These are phyloP conservation scores for Thalassophryne amazonica DNA, from an alignment of 2,797 vertebrate genomes.

Conservation along the genomic window DNA sequence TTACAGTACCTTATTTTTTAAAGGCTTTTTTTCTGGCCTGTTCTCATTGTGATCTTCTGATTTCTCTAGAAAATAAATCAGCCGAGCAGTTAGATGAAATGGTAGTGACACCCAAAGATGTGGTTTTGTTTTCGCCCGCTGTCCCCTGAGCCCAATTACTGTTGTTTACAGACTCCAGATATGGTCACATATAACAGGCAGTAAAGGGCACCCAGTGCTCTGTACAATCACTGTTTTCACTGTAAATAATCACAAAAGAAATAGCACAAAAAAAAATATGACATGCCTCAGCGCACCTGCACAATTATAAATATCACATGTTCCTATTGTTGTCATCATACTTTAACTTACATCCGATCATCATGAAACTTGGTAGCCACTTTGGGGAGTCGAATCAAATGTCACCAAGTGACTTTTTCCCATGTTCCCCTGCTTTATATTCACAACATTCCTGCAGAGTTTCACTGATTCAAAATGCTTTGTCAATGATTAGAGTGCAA, in stretches of 20 bases:
- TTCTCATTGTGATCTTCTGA: neutral
- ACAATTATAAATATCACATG: neutral
- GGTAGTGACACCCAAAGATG: slow-evolving; percentile 14
- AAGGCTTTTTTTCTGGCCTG: neutral
- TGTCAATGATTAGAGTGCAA: too few species aligned
- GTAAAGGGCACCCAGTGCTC: slow-evolving; percentile 28
- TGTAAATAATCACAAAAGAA: slow-evolving; percentile 23
- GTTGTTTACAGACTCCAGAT: slow-evolving; percentile 58
- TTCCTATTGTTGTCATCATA: too few species aligned
- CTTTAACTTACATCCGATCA: too few species aligned
- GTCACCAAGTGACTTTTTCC: too few species aligned
- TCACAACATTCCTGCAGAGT: too few species aligned
- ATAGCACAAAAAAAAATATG: slow-evolving; percentile 10
- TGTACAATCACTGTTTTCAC: slow-evolving; percentile 11
- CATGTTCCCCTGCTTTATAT: too few species aligned
- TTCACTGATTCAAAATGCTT: too few species aligned
- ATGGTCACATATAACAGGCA: slow-evolving; percentile 36
- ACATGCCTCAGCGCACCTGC: neutral
- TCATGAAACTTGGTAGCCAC: too few species aligned
- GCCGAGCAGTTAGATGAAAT: slow-evolving; percentile 19
- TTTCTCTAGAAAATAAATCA: slow-evolving; percentile 15
- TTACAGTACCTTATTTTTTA: neutral
- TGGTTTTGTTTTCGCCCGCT: slow-evolving; percentile 28
- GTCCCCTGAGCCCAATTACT: slow-evolving; percentile 69
- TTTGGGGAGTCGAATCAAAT: too few species aligned